Evolutionary conservation across 1,140 invertebrate genomes (phyloP).

Genomic region (Venustaconcha ellipsiformis): DNA sequence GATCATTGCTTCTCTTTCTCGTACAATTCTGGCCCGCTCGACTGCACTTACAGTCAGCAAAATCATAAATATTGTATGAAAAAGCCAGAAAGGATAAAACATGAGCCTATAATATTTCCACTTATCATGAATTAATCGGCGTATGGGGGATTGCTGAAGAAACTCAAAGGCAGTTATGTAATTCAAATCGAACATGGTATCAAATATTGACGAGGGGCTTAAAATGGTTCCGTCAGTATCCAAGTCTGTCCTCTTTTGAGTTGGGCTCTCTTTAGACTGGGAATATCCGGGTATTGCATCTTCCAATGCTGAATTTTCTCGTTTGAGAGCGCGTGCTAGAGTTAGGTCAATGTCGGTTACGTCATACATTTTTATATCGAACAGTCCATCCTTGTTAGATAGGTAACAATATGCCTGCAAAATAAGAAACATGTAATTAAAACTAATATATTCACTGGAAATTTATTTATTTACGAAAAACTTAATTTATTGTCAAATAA

Average conservation of each 20-base stretch:
- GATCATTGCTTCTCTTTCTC: background rate
- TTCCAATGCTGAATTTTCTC: background rate
- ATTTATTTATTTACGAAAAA: too few species aligned
- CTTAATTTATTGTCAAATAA: too few species aligned
- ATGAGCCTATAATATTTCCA: conserved; percentile 31
- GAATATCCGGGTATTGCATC: background rate
- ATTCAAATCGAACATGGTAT: conserved; percentile 32
- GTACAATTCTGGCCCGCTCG: conserved; percentile 1
- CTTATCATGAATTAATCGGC: conserved; percentile 37
- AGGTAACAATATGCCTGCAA: conserved; percentile 25
- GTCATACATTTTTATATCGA: conserved; percentile 47
- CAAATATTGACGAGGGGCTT: conserved; percentile 31
- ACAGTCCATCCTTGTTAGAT: conserved; percentile 35
- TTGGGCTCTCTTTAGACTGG: background rate
- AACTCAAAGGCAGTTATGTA: conserved; percentile 33
- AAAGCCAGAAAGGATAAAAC: conserved; percentile 30
- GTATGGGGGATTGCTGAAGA: conserved; percentile 29
- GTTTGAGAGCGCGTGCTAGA: conserved; percentile 7
- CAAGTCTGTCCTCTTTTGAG: background rate
- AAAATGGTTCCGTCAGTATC: too few species aligned
- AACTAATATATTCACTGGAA: too few species aligned
- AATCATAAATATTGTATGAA: conserved; percentile 33
- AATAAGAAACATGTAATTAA: background rate
- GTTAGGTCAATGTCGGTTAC: conserved; percentile 41
- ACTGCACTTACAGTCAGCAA: conserved; percentile 31